phyloP scores from a whole-genome alignment of 2,113 vertebrate genomes.

The Raja brachyura region DNA sequence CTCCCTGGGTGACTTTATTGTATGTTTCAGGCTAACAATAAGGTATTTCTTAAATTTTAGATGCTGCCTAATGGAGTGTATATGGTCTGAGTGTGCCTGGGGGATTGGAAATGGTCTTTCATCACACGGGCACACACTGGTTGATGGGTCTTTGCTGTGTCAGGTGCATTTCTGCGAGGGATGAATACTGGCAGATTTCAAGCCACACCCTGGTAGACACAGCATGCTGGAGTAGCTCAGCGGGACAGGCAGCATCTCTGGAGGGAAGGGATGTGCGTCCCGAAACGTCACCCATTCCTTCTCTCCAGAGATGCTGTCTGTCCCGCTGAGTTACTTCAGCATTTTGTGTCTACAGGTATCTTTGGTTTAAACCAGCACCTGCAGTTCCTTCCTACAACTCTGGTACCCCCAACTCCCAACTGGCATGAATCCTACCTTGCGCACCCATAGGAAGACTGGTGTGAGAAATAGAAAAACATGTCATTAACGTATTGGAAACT shows the following conservation, averaged over 20 bases:
- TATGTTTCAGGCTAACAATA: neutral
- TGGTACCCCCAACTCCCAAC: neutral
- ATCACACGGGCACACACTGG: neutral
- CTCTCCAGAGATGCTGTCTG: too few species aligned
- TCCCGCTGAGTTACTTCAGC: too few species aligned
- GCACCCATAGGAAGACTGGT: neutral
- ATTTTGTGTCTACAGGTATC: too few species aligned
- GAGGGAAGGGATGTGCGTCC: too few species aligned
- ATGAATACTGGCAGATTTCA: neutral
- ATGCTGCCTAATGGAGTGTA: neutral
- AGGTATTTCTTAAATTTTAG: neutral
- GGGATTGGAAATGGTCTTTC: too few species aligned
- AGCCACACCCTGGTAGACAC: neutral
- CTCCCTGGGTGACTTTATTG: neutral
- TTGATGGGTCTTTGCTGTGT: neutral
- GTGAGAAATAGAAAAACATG: neutral
- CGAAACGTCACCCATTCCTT: too few species aligned
- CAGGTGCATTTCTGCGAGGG: too few species aligned
- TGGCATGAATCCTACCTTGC: neutral
- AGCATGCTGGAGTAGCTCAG: too few species aligned
- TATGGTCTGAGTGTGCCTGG: neutral
- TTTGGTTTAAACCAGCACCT: too few species aligned
- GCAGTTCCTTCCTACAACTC: too few species aligned
- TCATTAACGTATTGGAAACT: neutral
- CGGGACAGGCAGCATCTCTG: too few species aligned